phyloP scores from a whole-genome alignment of 2,888 invertebrate species.

The Sicus ferrugineus region DNA sequence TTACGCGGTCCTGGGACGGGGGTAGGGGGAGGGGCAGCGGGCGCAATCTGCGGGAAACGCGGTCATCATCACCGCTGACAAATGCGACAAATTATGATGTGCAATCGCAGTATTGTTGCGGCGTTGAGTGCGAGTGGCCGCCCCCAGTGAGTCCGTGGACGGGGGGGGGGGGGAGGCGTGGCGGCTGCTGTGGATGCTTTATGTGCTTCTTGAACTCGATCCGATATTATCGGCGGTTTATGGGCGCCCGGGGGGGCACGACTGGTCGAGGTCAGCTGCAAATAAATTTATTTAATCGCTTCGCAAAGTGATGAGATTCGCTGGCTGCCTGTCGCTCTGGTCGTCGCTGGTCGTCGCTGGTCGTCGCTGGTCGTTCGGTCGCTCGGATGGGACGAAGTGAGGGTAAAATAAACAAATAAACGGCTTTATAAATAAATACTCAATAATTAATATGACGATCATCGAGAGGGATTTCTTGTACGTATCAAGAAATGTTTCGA shows the following conservation, averaged over 20 bases:
- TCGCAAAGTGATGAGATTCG: background rate
- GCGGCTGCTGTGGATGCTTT: constrained; percentile 12
- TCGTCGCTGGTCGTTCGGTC: no score
- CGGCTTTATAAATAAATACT: background rate
- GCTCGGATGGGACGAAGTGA: no score
- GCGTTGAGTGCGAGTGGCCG: background rate
- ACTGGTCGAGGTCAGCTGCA: constrained; percentile 26
- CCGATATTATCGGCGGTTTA: constrained; percentile 29
- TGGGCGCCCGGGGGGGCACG: constrained; percentile 26
- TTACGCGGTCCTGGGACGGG: background rate
- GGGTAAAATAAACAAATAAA: background rate
- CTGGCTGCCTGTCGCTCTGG: no score
- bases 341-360: no score
- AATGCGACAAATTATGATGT: constrained; percentile 30
- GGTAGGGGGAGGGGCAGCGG: background rate
- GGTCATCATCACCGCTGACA: constrained; percentile 16
- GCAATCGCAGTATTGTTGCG: background rate
- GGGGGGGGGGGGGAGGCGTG: background rate
- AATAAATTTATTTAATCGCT: constrained; percentile 31
- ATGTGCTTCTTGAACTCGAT: constrained; percentile 30
- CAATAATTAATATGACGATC: background rate
- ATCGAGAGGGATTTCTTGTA: no score
- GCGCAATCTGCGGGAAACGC: background rate
- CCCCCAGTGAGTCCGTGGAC: background rate
- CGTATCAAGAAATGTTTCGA: no score